Evolutionary conservation across 2,888 invertebrate genomes (phyloP), one percentile per base, ranked within the genome.

Genomic region (Sinelater perroti): DNA sequence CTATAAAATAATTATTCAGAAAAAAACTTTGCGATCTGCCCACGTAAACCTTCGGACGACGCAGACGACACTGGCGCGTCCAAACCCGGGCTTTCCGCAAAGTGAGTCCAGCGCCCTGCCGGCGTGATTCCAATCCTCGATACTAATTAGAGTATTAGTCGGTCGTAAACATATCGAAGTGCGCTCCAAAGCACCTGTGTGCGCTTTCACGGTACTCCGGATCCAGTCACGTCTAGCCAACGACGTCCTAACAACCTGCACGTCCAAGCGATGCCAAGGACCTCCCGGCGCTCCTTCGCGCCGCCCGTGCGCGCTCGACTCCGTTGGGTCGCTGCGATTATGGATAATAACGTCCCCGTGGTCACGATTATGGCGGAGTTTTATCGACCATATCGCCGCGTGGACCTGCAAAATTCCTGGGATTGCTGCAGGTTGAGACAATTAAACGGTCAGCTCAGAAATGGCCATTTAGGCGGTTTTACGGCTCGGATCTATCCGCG

Each of bases 91-190:
- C 44, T 42, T 50, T 57, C 44, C 45, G 35, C 33, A 50, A 42
- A 54, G 42, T 47, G 55, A 55, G 49, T 49, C 42, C 47, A 20
- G 47, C n/a, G n/a, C n/a, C 50, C 44, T 45, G 42, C 28, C 38
- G 53, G 62, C 63, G 63, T 57, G 65, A 65, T 64, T 62, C 57
- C 59, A 60, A 64, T 64, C 55, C 63, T 60, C 53, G 20, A 56
- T 62, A 60, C 65, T 65, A 65, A 65, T 65, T 65, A 65, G 65
- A 52, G 61, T 61, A 64, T 62, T 65, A 62, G 63, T 60, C 60
- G 61, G 50, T 61, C 63, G 63, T 65, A 63, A 65, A 65, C 61
- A 65, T 57, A 62, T 65, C 60, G 60, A 54, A 53, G 47, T 45
- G 42, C 52, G 53, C 36, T 56, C 36, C 35, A 53, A 50, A 56